Conservation (phyloP, 2,888 invertebrate species). For the Hydroisotoma schaefferi region DNA sequence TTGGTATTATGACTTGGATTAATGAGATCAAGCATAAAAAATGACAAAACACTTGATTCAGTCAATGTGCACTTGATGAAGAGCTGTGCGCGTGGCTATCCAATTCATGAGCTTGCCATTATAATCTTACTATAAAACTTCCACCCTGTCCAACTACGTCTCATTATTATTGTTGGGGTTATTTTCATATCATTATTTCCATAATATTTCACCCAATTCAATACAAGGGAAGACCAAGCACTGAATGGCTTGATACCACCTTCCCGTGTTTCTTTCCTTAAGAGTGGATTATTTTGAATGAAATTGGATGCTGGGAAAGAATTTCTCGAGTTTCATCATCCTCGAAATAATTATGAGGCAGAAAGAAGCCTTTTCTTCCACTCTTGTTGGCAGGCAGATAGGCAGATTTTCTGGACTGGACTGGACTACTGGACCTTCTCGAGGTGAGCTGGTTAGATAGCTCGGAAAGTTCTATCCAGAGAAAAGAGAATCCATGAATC, state of each 20-base stretch:
- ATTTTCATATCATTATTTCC: not conserved
- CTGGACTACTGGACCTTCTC: conserved; percentile 3
- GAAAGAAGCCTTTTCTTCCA: too few relatives aligned
- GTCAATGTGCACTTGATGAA: not conserved
- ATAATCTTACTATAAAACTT: not conserved
- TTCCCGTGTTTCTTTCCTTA: too few relatives aligned
- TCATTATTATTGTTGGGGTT: conserved; percentile 1
- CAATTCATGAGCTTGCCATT: not conserved
- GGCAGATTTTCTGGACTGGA: too few relatives aligned
- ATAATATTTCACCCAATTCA: too few relatives aligned
- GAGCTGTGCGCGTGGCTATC: conserved; percentile 3
- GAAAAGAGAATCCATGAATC: not conserved
- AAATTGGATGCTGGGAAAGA: too few relatives aligned
- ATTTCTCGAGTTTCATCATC: too few relatives aligned
- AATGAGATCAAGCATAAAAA: conserved; percentile 2
- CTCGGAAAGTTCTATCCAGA: not conserved
- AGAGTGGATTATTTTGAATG: too few relatives aligned
- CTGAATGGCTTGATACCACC: too few relatives aligned
- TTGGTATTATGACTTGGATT: not conserved
- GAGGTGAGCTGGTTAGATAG: too few relatives aligned
- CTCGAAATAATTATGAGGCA: too few relatives aligned
- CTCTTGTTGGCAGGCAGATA: too few relatives aligned
- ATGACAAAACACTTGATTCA: conserved; percentile 5
- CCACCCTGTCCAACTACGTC: not conserved
- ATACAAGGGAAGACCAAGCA: too few relatives aligned